These are phyloP conservation scores for Lophura nycthemera DNA, from an alignment of 2,113 vertebrate genomes.

Conservation along the genomic window DNA sequence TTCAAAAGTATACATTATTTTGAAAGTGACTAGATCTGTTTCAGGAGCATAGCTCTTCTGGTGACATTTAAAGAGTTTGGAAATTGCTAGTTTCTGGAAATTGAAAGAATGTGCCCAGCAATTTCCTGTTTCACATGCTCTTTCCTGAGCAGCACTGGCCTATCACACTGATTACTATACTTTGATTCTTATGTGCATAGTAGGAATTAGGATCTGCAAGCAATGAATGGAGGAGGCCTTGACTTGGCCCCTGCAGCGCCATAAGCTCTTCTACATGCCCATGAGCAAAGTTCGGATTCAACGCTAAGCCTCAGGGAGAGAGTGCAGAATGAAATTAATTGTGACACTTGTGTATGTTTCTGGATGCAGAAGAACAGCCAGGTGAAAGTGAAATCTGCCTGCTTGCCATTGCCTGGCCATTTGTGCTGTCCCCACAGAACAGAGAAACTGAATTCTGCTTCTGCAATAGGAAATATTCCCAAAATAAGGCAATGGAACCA, in stretches of 20 bases:
- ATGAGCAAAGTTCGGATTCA: neutral
- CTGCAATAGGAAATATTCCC: neutral
- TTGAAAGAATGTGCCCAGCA: neutral
- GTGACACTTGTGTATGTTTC: neutral
- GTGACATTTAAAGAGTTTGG: neutral
- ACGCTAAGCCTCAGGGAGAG: neutral
- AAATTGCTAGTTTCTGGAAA: neutral
- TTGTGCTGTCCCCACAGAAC: neutral
- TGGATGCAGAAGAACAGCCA: neutral
- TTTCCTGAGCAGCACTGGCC: neutral
- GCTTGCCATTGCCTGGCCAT: neutral
- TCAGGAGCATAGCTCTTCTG: neutral
- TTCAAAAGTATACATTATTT: neutral
- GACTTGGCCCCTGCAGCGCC: neutral
- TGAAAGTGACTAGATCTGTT: neutral
- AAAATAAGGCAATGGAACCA: neutral
- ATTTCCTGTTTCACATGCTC: neutral
- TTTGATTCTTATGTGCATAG: neutral
- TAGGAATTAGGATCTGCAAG: neutral
- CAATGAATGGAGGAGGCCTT: neutral
- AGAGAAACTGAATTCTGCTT: neutral
- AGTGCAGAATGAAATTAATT: neutral
- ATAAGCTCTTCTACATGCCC: neutral
- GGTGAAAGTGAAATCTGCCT: neutral
- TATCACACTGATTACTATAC: fast-evolving